Evolutionary conservation across 2,113 vertebrate genomes (phyloP), one percentile per base, ranked within the genome.

Genomic region (Isichthys henryi): DNA sequence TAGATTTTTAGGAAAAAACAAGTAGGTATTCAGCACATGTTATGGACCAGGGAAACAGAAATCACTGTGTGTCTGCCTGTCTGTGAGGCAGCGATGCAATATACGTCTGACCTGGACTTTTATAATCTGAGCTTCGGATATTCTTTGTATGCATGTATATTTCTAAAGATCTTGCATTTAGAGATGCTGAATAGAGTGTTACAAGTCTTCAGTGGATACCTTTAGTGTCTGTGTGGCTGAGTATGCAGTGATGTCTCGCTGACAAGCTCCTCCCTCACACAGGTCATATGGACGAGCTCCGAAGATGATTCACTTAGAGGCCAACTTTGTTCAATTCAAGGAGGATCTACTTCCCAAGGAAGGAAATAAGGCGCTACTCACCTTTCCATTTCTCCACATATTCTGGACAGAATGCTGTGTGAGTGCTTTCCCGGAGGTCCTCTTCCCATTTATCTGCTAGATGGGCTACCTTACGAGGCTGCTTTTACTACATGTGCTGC

Each of bases 321-420:
- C 98, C 87, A 99, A 98, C 94, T 99, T 99, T 90, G 98, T 99
- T 90, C 98, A 98, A 91, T 99, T 99, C 94, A 99, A 99, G 94
- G 98, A 99, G 94, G 98, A 99, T 66, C 96, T 99, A 21, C 95
- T 99, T 89, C 98, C 98, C 45, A 99, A 97, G 94, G 98, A 99
- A 56, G 98, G 98, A 35, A 99, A 98, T 96, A 98, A 97, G 91
- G 98, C 98, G 1, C 97, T 99, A 70, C 95, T 99, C 88, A 99
- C 98, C 13, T 99, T 99, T 94, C 98, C 98, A 17, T 99, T 99
- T 91, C 97, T 99, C 53, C 98, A 99, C 92, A 96, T 99, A 92
- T 99, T 98, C 93, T 99, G 98, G 98, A 99, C 98, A 2, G 98
- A 99, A 92, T 99, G 98, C 95, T 99, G 98, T 90, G 98, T 99